phyloP scores from a whole-genome alignment of 2,797 vertebrate genomes.

The Naso thynnoides region DNA sequence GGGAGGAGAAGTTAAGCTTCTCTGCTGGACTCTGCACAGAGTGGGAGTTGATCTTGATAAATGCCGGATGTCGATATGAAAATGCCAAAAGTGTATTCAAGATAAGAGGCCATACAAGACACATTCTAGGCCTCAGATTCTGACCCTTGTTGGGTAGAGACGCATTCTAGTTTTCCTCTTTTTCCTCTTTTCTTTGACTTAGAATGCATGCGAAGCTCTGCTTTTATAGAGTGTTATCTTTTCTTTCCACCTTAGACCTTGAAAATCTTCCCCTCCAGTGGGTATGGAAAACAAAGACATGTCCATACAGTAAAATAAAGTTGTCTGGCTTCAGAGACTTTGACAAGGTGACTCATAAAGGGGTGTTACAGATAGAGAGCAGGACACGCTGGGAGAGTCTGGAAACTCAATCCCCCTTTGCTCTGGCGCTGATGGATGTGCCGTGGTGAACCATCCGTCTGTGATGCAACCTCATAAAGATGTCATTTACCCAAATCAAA shows the following conservation, averaged over 20 bases:
- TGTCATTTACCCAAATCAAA: constrained; percentile 79
- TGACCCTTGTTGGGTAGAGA: constrained; percentile 25
- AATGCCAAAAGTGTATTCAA: constrained; percentile 64
- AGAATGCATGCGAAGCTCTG: constrained; percentile 25
- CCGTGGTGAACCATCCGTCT: constrained; percentile 66
- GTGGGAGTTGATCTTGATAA: constrained; percentile 67
- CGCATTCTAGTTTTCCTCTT: constrained; percentile 18
- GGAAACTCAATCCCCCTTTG: constrained; percentile 75
- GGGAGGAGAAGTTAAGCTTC: constrained; percentile 55
- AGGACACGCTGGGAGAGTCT: constrained; percentile 69
- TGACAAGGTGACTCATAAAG: constrained; percentile 80
- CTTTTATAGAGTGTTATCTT: constrained; percentile 32
- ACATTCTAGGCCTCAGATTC: constrained; percentile 15
- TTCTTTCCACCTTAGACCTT: constrained; percentile 47
- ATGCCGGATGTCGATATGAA: constrained; percentile 63
- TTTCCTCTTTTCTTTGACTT: constrained; percentile 6
- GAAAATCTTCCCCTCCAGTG: constrained; percentile 55
- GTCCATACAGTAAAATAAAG: constrained; percentile 67
- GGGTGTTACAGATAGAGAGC: constrained; percentile 67
- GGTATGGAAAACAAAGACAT: constrained; percentile 62
- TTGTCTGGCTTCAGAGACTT: constrained; percentile 66
- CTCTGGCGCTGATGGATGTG: constrained; percentile 76
- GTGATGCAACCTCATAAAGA: constrained; percentile 78
- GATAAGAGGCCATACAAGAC: constrained; percentile 48
- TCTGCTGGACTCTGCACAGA: constrained; percentile 47